Conservation (phyloP, 2,113 vertebrate genomes). For the Urocitellus parryii region DNA sequence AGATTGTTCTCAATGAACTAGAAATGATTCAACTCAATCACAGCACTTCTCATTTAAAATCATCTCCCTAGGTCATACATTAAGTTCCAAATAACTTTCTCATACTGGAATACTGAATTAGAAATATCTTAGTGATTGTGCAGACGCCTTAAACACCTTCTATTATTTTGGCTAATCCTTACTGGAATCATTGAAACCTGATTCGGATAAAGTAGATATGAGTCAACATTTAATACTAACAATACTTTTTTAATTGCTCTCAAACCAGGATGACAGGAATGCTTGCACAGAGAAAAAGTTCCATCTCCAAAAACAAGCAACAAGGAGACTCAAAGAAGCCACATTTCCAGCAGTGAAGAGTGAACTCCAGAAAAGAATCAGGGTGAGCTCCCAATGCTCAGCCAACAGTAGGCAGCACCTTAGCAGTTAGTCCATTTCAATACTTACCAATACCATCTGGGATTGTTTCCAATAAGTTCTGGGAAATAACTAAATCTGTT, state of each 20-base stretch:
- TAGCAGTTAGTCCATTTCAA: background rate
- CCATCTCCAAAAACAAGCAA: slow-evolving; percentile 27
- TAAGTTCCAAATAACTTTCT: background rate
- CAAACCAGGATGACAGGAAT: background rate
- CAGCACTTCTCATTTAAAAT: background rate
- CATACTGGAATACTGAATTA: background rate
- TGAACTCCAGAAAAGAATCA: background rate
- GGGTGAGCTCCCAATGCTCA: background rate
- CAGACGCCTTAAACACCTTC: background rate
- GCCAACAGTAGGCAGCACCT: rapidly evolving
- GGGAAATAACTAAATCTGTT: slow-evolving; percentile 96
- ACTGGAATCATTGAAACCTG: background rate
- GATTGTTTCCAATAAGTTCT: slow-evolving; percentile 94
- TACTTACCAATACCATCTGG: slow-evolving; percentile 95
- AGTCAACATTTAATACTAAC: background rate
- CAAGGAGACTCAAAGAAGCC: background rate
- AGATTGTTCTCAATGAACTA: background rate
- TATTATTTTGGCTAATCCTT: background rate
- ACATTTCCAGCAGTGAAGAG: background rate
- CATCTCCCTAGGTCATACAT: background rate
- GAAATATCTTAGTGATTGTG: background rate
- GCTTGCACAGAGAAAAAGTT: background rate
- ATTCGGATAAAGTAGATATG: background rate
- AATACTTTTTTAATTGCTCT: background rate
- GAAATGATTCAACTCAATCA: background rate